These are phyloP conservation scores for Graptemys geographica DNA, from an alignment of 2,797 vertebrate species.

Conservation along the genomic window DNA sequence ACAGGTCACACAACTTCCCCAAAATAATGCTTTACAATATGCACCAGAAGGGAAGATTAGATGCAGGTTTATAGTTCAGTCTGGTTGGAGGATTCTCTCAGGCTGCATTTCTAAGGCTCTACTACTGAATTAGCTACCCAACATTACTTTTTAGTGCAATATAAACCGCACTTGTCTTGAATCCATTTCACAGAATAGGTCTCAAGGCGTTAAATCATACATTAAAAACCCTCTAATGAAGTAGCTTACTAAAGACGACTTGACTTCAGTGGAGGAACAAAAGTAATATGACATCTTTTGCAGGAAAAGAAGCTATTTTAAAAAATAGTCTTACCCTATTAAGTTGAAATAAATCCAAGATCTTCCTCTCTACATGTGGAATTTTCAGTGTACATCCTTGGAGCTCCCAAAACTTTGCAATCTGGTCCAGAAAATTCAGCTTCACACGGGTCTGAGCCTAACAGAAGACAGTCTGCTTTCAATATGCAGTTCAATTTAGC, in stretches of 20 bases:
- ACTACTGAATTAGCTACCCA: background rate
- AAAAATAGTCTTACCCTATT: constrained; percentile 86
- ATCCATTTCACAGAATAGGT: background rate
- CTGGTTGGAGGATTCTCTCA: background rate
- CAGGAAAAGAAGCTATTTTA: background rate
- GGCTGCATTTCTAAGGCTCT: background rate
- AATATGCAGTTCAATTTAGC: background rate
- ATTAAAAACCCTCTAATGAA: background rate
- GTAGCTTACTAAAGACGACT: background rate
- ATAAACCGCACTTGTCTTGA: background rate
- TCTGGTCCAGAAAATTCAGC: constrained; percentile 98
- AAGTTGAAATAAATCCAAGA: constrained; percentile 95
- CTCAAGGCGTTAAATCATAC: background rate
- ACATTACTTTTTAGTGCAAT: background rate
- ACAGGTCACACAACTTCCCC: background rate
- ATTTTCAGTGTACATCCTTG: constrained; percentile 98
- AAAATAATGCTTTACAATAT: background rate
- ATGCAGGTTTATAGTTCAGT: background rate
- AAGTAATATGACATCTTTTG: background rate
- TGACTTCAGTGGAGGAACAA: background rate
- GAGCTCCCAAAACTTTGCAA: constrained; percentile 98
- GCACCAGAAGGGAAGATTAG: background rate
- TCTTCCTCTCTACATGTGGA: constrained; percentile 97
- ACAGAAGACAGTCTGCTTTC: background rate
- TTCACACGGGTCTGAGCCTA: constrained; percentile 98